Base-by-base conservation (phyloP, 2,113 vertebrate species). In the Nibea albiflora region DNA sequence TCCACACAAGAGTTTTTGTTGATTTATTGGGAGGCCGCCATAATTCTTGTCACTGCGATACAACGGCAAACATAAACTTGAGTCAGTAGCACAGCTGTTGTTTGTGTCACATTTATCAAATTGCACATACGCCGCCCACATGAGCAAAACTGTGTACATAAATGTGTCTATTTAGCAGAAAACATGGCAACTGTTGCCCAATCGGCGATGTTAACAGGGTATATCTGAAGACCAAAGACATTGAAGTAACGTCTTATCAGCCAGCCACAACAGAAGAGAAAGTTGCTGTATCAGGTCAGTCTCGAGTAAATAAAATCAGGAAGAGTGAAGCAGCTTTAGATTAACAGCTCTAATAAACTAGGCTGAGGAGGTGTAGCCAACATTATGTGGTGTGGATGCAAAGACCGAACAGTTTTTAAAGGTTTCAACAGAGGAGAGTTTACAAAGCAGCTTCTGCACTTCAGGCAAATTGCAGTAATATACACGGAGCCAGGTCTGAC, bases 261-360 rank as follows among this genome's bases (percentile, higher is more conserved):
- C 24, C 19, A 24, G 22, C 15, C 12, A 57, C 42, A 44, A 22
- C 31, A 44, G 22, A 65, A 60, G 60, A 50, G 4, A 54, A 46
- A 75, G 42, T n/a, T 66, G 60, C 74, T 31, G 63, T 46, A 17
- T 39, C 70, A 58, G 46, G 60, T 60, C 22, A 77, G 61, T 71
- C 39, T 35, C 12, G 35, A 65, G 14, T 52, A 65, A 46, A 58
- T 14, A 26, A 26, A 78, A 10, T 54, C 3, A 6, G 46, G 35
- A 62, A 26, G 39, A 63, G 28, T 15, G 77, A 70, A 78, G 47
- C 26, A 69, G 63, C 73, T 74, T 88, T 70, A 62, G 52, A 84
- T 78, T 69, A 76, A 58, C 26, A 50, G 46, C 61, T 44, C 42
- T 70, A 62, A 62, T 26, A 57, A 17, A 19, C 61, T 15, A 52